Percentiles rank a stretch among this genome's conserved stretches.
phyloP scores from a whole-genome alignment of 53 echinoderm and acorn worm species.

The Astropecten irregularis region DNA sequence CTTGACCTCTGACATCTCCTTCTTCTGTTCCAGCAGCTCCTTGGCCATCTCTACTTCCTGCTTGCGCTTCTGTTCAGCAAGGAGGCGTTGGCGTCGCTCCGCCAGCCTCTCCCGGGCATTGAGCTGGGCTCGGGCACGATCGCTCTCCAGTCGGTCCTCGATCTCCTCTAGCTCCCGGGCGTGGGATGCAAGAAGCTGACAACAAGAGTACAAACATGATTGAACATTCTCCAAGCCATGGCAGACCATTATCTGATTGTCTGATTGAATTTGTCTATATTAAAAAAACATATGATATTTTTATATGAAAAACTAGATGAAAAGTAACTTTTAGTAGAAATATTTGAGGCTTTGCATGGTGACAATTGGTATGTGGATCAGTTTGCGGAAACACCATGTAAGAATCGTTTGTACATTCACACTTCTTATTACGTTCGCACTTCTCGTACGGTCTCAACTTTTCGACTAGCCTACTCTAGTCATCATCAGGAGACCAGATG shows the following conservation, averaged over 20 bases:
- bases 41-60: conserved; percentile 80
- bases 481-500: too few relatives aligned
- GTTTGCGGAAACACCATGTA: neutral
- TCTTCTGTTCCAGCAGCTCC: conserved; percentile 91
- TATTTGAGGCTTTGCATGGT: neutral
- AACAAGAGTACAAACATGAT: neutral
- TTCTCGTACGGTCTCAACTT: too few relatives aligned
- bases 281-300: neutral
- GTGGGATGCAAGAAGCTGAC: conserved; percentile 76
- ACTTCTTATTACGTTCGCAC: too few relatives aligned
- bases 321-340: neutral
- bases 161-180: conserved; percentile 92
- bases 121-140: conserved; percentile 71
- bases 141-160: conserved; percentile 83
- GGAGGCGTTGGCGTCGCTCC: conserved; percentile 75
- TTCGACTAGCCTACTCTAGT: too few relatives aligned
- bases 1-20: conserved; percentile 84
- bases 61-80: conserved; percentile 75
- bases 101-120: conserved; percentile 74
- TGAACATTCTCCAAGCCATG: too few relatives aligned
- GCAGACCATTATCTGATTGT: too few relatives aligned
- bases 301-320: neutral
- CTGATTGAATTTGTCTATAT: neutral
- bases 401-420: neutral
- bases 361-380: too few relatives aligned